A percentile compares a stretch with the other conserved stretches of the same genome.
phyloP scores from a whole-genome alignment of 2,888 invertebrate genomes.

The Coelinius sp. region DNA sequence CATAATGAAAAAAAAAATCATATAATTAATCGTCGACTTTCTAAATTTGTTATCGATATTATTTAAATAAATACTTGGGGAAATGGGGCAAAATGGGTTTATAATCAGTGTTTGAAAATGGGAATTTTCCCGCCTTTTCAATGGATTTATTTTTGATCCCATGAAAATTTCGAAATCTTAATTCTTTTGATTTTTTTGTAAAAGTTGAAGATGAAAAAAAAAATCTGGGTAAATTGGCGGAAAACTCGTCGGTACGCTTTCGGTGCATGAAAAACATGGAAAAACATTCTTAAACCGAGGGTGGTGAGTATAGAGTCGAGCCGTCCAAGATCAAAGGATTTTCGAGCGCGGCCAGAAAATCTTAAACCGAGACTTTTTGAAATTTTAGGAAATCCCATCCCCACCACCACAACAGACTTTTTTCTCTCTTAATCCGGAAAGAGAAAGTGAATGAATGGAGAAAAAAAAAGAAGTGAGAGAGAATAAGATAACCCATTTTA shows the following conservation, averaged over 20 bases:
- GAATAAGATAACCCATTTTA: too few species aligned
- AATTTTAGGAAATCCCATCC: not conserved
- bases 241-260: too few species aligned
- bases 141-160: too few species aligned
- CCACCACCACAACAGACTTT: too few species aligned
- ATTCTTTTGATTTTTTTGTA: too few species aligned
- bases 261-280: too few species aligned
- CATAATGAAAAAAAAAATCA: not conserved
- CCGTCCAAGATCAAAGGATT: conserved; percentile 18
- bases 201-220: too few species aligned
- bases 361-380: conserved; percentile 15
- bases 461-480: too few species aligned
- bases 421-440: too few species aligned
- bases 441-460: too few species aligned
- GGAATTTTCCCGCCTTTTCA: not conserved
- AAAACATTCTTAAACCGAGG: conserved; percentile 4
- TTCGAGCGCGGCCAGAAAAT: conserved; percentile 3
- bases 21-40: conserved; percentile 8
- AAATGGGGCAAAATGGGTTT: not conserved
- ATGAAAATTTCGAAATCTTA: too few species aligned
- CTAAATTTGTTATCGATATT: not conserved
- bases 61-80: not conserved
- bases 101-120: not conserved
- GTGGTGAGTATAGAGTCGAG: conserved; percentile 26
- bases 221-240: too few species aligned